phyloP scores from a whole-genome alignment of 2,113 vertebrate species.

The Cryptoleucopteryx plumbea region DNA sequence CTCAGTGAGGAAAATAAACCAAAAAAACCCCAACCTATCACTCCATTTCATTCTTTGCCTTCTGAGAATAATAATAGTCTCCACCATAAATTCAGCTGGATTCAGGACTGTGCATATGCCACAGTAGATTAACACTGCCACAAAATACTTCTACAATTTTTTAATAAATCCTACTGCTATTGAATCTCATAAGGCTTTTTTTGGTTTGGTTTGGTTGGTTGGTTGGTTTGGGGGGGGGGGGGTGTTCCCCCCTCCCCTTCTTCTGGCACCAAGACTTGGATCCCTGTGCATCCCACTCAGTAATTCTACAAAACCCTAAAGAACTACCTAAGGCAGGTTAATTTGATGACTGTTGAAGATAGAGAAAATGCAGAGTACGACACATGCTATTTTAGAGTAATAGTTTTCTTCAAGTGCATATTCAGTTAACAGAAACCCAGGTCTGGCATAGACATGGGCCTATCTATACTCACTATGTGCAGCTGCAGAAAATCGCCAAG shows the following conservation, averaged over 20 bases:
- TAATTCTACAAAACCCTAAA: not conserved
- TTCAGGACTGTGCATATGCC: not conserved
- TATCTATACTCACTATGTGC: constrained; percentile 87
- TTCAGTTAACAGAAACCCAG: not conserved
- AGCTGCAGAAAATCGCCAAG: constrained; percentile 97
- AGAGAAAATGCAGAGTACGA: rapidly evolving
- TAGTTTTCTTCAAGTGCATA: not conserved
- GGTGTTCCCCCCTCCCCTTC: not conserved
- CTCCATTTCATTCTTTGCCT: constrained; percentile 10
- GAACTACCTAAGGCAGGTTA: not conserved
- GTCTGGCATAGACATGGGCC: not conserved
- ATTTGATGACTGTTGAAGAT: not conserved
- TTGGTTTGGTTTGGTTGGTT: too few relatives aligned
- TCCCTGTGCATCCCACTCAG: not conserved
- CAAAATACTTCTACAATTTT: constrained; percentile 27
- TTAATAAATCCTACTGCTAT: not conserved
- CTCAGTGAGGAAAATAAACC: constrained; percentile 14
- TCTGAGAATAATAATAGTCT: constrained; percentile 26
- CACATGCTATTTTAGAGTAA: not conserved
- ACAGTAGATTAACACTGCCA: constrained; percentile 40
- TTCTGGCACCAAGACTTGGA: not conserved
- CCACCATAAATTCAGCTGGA: not conserved
- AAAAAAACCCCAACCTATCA: not conserved
- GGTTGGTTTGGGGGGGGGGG: too few relatives aligned
- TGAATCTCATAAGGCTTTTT: not conserved